These are phyloP conservation scores for Pachyrhynchus sulphureomaculatus DNA, from an alignment of 1,140 invertebrate species.

Conservation along the genomic window DNA sequence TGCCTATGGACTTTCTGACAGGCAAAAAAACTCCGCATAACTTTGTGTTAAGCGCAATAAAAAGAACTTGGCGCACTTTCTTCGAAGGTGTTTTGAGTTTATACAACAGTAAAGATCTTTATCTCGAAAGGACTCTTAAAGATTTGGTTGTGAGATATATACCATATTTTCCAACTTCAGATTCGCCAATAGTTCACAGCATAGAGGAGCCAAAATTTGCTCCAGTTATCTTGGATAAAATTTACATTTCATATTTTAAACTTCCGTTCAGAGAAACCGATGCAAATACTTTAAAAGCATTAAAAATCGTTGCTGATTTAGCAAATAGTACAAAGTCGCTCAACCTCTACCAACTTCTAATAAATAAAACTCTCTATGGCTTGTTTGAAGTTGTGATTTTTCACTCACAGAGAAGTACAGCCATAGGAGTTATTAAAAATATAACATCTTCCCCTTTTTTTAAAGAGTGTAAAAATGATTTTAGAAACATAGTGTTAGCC, in stretches of 20 bases:
- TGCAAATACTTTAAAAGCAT: conserved; percentile 40
- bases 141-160: conserved; percentile 46
- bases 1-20: conserved; percentile 42
- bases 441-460: conserved; percentile 35
- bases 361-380: conserved; percentile 38
- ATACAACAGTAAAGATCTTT: conserved; percentile 38
- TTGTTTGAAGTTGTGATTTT: conserved; percentile 45
- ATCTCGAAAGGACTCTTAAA: conserved; percentile 41
- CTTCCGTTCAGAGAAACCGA: conserved; percentile 38
- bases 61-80: conserved; percentile 45
- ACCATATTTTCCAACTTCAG: conserved; percentile 39
- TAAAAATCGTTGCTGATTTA: conserved; percentile 41
- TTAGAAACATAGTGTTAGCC: conserved; percentile 26
- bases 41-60: conserved; percentile 38
- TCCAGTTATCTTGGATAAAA: conserved; percentile 40
- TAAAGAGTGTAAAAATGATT: conserved; percentile 28
- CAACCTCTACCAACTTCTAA: conserved; percentile 26
- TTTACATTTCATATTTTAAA: conserved; percentile 41
- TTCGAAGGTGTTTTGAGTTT: conserved; percentile 40
- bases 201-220: conserved; percentile 27
- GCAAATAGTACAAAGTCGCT: conserved; percentile 31
- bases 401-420: conserved; percentile 38
- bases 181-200: conserved; percentile 40
- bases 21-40: conserved; percentile 36
- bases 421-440: conserved; percentile 35